These are phyloP conservation scores for Penaeus vannamei DNA, from an alignment of 1,140 invertebrate genomes.

Conservation along the genomic window DNA sequence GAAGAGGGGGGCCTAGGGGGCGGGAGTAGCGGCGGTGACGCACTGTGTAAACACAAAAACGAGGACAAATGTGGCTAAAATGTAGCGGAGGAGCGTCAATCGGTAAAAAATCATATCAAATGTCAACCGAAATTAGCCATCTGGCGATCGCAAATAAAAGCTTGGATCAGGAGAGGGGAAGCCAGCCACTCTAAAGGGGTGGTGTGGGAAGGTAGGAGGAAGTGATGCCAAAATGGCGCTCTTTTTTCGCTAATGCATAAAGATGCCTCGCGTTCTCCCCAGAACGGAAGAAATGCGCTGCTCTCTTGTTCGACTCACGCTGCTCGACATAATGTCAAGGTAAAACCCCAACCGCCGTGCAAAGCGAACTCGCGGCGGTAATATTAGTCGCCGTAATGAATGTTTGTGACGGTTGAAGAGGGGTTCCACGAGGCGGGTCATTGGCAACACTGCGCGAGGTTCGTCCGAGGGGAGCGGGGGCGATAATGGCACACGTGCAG, in stretches of 20 bases:
- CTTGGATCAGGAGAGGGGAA: not conserved
- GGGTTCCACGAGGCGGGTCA: too few relatives aligned
- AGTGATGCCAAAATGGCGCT: conserved; percentile 46
- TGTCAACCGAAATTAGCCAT: too few relatives aligned
- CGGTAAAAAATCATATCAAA: not conserved
- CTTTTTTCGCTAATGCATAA: conserved; percentile 10
- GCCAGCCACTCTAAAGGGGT: conserved; percentile 42
- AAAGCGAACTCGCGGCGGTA: too few relatives aligned
- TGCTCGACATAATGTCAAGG: too few relatives aligned
- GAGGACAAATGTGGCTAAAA: not conserved
- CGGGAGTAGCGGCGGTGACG: conserved; percentile 35
- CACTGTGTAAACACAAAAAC: not conserved
- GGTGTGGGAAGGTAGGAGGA: conserved; percentile 7
- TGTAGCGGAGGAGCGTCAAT: not conserved
- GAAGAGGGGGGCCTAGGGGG: conserved; percentile 67
- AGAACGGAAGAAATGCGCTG: conserved; percentile 1
- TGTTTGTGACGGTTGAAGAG: conserved; percentile 34
- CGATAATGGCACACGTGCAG: conserved; percentile 64
- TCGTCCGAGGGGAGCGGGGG: not conserved
- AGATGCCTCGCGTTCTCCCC: not conserved
- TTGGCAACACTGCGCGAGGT: conserved; percentile 37
- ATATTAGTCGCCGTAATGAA: conserved; percentile 50
- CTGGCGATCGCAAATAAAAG: not conserved
- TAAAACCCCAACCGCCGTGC: too few relatives aligned
- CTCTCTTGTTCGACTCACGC: not conserved